Base-by-base conservation (phyloP, 2,797 vertebrate genomes). In the Trachops cirrhosus region DNA sequence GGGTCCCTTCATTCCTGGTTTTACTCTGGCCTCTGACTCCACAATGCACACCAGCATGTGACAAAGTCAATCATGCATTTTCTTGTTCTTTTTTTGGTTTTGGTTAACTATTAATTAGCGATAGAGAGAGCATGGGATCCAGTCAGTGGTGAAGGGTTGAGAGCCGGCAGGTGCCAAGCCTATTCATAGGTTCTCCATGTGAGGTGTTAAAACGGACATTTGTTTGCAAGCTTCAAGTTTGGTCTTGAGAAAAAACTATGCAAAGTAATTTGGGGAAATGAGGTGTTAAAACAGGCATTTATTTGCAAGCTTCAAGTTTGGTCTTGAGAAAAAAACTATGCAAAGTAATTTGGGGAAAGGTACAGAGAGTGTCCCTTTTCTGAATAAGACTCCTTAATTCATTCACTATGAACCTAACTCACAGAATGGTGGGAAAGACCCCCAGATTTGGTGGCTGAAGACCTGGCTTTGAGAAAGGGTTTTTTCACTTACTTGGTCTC, bases 101-200 rank as follows among this genome's bases (percentile, higher is more conserved):
- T 2, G 83, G 24, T 92, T 89, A 46, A 94, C 87, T 77, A 82
- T 87, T 85, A 93, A 86, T 90, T 78, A 89, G 48, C 26, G 50
- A 41, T 68, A 50, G 57, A 44, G 34, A 78, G 37, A 94, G 24
- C 18, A 64, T 3, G 12, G 46, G 15, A 67, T 82, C 16, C 39
- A 88, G 75, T 85, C 52, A 73, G 89, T 59, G 29, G 46, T 41
- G 79, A 79, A 87, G 89, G 50, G 46, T 16, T 83, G 86, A 50
- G 32, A 86, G 44, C 18, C 16, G n/a, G 74, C 44, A 95, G 90
- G 87, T 64, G 54, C 84, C 26, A 84, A 77, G 64, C 0, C n/a
- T 75, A 39, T 73, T 84, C 44, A 59, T 8, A 71, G 50, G 39
- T 54, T 88, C 57, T 89, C 26, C n/a, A 32, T 91, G 19, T 39